Base-by-base conservation (phyloP, 2,113 vertebrate genomes). In the Kryptolebias marmoratus region DNA sequence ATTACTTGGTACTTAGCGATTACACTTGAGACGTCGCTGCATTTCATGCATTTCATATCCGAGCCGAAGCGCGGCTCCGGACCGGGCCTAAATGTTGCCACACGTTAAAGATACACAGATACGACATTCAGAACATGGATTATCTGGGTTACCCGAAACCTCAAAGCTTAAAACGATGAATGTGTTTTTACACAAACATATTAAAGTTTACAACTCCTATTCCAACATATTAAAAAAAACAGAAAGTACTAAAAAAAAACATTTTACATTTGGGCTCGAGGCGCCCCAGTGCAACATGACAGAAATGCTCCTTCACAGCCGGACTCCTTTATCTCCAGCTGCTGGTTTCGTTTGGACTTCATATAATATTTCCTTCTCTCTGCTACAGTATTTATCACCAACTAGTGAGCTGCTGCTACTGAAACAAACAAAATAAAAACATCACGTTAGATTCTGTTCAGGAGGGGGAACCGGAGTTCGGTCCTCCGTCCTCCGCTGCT, bases 241-340 rank as follows among this genome's bases (percentile, higher is more conserved):
- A 48, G 88, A 84, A 81, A 60, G 53, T 68, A 71, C 57, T 54
- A 72, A 68, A 88, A 73, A 32, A 73, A 32, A 68, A 6, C 9
- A n/a, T 86, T 87, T 80, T 86, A 92, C 83, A 89, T 73, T 75
- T 84, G 92, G 91, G 91, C 91, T 63, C 27, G 56, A 80, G 85
- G 69, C 14, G 90, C 92, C 92, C 90, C 91, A 93, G 93, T 93
- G 93, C 93, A 93, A 93, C 90, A 87, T 79, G 77, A 84, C 83
- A 89, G 89, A 88, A 69, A 88, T 16, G 63, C 73, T 69, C 53
- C 74, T 61, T 82, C 73, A 18, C 13, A 39, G 39, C 39, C 9
- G n/a, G n/a, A 60, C 58, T 27, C 27, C 27, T 44, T 22, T 9
- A 22, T 39, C 14, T 59, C 9, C 55, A 57, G 22, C 10, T 13